phyloP scores from a whole-genome alignment of 2,113 vertebrate genomes.

The Centropus bengalensis region DNA sequence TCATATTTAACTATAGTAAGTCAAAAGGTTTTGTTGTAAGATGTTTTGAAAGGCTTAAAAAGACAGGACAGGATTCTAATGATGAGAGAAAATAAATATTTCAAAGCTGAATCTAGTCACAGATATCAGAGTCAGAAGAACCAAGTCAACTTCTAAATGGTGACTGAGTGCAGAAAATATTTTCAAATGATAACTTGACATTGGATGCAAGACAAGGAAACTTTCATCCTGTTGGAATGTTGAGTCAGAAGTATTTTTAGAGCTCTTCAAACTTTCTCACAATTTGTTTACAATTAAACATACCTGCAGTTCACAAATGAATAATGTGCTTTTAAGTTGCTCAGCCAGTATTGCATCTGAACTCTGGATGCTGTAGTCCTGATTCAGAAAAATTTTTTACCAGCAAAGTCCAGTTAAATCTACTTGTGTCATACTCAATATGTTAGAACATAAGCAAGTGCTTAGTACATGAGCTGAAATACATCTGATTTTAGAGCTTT shows the following conservation, averaged over 20 bases:
- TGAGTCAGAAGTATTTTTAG: neutral
- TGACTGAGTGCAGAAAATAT: neutral
- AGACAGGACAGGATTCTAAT: neutral
- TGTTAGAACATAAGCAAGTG: neutral
- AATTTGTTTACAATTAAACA: neutral
- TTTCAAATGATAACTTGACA: neutral
- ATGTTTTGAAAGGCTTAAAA: slow-evolving; percentile 3
- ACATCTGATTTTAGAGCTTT: neutral
- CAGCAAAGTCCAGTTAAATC: neutral
- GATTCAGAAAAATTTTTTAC: neutral
- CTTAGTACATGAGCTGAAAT: neutral
- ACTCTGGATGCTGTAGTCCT: neutral
- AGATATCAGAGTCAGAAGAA: neutral
- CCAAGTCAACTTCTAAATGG: neutral
- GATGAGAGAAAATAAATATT: neutral
- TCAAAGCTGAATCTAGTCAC: neutral
- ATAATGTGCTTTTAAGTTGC: neutral
- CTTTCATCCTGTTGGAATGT: neutral
- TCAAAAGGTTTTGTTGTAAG: neutral
- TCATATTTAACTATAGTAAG: rapidly evolving
- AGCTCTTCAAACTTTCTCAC: neutral
- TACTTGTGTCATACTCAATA: neutral
- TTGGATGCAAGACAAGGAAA: neutral
- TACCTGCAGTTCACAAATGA: neutral
- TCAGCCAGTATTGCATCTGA: neutral